Evolutionary conservation across 2,113 vertebrate species (phyloP), one percentile per base, ranked within the genome.

Genomic region (Datnioides undecimradiatus): DNA sequence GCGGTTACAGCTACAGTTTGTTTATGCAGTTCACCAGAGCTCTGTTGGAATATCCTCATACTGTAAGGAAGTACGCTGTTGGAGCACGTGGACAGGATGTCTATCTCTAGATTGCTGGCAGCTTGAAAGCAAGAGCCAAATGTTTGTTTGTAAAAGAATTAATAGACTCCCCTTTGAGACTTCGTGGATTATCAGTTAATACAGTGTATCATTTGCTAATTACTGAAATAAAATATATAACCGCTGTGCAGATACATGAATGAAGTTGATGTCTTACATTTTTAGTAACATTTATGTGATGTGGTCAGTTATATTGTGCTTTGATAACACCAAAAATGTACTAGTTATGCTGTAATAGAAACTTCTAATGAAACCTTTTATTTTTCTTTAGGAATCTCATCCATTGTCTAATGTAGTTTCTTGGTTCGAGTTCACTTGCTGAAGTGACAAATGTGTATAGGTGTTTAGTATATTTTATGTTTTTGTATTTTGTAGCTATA

Each of bases 61-160:
- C 80, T 89, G 58, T 81, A 17, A 75, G 41, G 58, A 72, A 46
- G 29, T 60, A 25, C 43, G 8, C 36, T 31, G 70, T 62, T 25
- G 55, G 31, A 63, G 46, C 72, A 69, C 65, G 73, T 66, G 40
- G 58, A 75, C 74, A 82, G 86, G 87, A 92, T 82, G 65, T 87
- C 54, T 48, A 23, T 41, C 33, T 82, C 62, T 41, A 34, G 16
- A 82, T 65, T 36, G 23, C 55, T 60, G 60, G 41, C 65, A 36
- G 66, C 76, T 40, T 73, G 16, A 76, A 82, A 88, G 64, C 17
- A 48, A 25, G 8, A 73, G 51, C 23, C 46, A 36, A 54, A 46
- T 33, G 60, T 82, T 80, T 88, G 43, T 87, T 87, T 87, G 54
- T 38, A 33, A 70, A 51, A 16, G 41, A 76, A 59, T 76, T 48